Base-by-base conservation (phyloP, 2,113 vertebrate species). In the Zosterops borbonicus region DNA sequence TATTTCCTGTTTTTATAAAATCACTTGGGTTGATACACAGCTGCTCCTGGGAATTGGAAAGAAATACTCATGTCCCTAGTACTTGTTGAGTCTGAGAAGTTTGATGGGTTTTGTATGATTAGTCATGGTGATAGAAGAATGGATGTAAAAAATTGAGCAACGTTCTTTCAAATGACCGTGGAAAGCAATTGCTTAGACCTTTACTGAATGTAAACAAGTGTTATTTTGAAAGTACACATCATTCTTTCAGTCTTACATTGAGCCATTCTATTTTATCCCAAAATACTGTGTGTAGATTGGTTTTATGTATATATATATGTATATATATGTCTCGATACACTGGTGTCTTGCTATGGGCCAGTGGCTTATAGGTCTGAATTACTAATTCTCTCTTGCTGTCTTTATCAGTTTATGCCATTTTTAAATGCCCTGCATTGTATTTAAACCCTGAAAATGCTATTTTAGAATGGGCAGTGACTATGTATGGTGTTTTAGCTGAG, bases 61-160 rank as follows among this genome's bases (percentile, higher is more conserved):
- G 39, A 74, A 77, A 49, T 52, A 41, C 75, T 62, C 25, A 2
- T 22, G 46, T 78, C 33, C 33, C 29, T 74, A 25, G 23, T 92
- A 94, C 95, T 94, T 95, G 86, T 97, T 95, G 94, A 90, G 27
- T 77, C 41, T 49, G 3, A 64, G 49, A 79, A 89, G 79, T 89
- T 87, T 53, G 79, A 24, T 89, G 37, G 83, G 33, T 11, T 83
- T 88, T 80, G 28, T 86, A 0, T 76, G 63, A 70, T 94, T 80
- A 87, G 77, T 77, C 60, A 46, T 49, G 85, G 35, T 63, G 70
- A 64, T 71, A 60, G 44, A 59, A 44, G 68, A 87, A 88, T 49
- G 53, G 79, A 81, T 88, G 49, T 80, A 65, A 58, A 88, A 95
- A 95, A 85, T 31, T 87, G 71, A 83, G 50, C 23, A 89, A 69